Evolutionary conservation across 2,888 invertebrate genomes (phyloP), one percentile per base, ranked within the genome.

Genomic region (Monoplex corrugatus): DNA sequence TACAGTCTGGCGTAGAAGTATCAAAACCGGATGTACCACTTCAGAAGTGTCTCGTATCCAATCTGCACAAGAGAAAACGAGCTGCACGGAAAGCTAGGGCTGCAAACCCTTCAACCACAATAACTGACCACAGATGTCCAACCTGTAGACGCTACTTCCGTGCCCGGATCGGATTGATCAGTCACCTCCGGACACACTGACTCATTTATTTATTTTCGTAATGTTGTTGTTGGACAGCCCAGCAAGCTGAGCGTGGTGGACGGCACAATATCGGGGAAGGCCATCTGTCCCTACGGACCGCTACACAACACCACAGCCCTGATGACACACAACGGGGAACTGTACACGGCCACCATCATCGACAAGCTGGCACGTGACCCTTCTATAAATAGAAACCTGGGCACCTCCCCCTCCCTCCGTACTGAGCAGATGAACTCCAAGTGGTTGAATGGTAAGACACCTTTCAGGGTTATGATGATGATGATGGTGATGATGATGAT

Each of bases 221-320:
- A n/a, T n/a, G n/a, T n/a, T n/a, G n/a, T n/a, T n/a, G n/a, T 50
- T 3, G 40, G 3, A 32, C 92, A 95, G 95, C 93, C 93, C 13
- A 93, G 92, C 43, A 90, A 94, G 72, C 88, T 95, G 23, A 90
- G 92, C 8, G 78, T 91, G 16, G 91, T 94, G 23, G 90, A 90
- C 2, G 97, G 97, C 91, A 97, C 97, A 95, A 97, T 97, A 92
- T 97, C 97, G 44, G 98, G 98, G 1, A 97, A 98, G 78, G 98
- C 98, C 6, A 98, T 98, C 96, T 98, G 98, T 94, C 98, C 99
- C 0, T 98, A 98, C 96, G 98, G 97, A 95, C 99, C 98, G 0
- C 97, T 97, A 91, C 97, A 98, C 32, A 98, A 98, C 95, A 97
- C 98, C 93, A 98, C 98, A 0, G 97, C 98, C 28, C 96, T 98